Base-by-base conservation (phyloP, 2,888 invertebrate species). In the Pandemis heparana region DNA sequence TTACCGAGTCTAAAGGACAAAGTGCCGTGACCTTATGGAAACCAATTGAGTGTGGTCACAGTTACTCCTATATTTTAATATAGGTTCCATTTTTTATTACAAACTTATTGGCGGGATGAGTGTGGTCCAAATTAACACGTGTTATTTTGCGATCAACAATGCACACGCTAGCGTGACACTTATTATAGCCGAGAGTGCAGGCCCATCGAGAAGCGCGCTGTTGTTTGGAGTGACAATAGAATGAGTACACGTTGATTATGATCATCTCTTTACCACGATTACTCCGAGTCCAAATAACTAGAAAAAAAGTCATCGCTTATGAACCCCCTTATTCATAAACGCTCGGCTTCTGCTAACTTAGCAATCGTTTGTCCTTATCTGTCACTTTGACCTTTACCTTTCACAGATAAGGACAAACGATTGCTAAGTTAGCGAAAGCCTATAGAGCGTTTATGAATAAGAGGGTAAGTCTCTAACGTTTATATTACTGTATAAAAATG, bases 161-260 rank as follows among this genome's bases (percentile, higher is more conserved):
- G 53, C 9, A 18, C 53, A 53, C 53, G 53, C 16, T 16, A 8
- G 53, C 53, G 16, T 18, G 53, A 53, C 53, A 53, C 53, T 53
- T 53, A 18, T 53, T 16, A 18, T 53, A 53, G 53, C 53, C 53
- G 53, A 53, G 53, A 18, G 53, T 53, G 9, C 53, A 53, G 16
- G 53, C 53, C 16, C 18, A 53, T 18, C 53, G 16, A 53, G 53
- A 9, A 16, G 53, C 7, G 53, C 14, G 53, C 53, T 53, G 53
- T 6, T 53, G 16, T 53, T 53, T 16, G 18, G 53, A 53, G 18
- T 53, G 71, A 56, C 65, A 8, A 9, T 18, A 16, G 53, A 53
- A 53, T 53, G 53, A 18, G 53, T 53, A 53, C 7, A 18, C 53
- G 8, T 53, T 53, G 16, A 53, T 18, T 16, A 53, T 53, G 8